A percentile compares a stretch with the other conserved stretches of the same genome.
phyloP scores from a whole-genome alignment of 2,888 invertebrate genomes.

The Acanthococcus lagerstroemiae region DNA sequence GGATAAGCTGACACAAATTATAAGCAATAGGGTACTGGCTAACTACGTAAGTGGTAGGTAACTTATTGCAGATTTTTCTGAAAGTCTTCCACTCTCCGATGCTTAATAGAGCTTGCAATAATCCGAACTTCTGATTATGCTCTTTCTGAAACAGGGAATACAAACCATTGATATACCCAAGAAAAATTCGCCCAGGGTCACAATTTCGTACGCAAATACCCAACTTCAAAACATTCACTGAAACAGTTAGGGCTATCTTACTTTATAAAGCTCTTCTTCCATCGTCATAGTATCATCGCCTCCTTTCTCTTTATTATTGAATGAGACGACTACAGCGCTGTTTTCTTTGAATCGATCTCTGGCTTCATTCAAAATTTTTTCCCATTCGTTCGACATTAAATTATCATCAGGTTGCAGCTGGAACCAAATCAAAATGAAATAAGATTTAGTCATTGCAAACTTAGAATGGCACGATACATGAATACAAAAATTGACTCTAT shows the following conservation, averaged over 20 bases:
- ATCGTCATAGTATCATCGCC: constrained; percentile 44
- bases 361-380: constrained; percentile 69
- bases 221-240: background rate
- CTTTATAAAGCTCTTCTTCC: constrained; percentile 13
- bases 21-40: constrained; percentile 67
- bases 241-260: background rate
- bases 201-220: no score
- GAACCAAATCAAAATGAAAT: constrained; percentile 35
- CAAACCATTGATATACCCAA: no score
- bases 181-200: no score
- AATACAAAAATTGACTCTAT: no score
- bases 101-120: constrained; percentile 76
- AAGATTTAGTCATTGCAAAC: background rate
- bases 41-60: constrained; percentile 71
- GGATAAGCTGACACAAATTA: constrained; percentile 68
- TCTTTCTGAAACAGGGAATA: constrained; percentile 45
- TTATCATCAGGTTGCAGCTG: constrained; percentile 78
- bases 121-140: constrained; percentile 84
- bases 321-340: constrained; percentile 55
- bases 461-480: no score
- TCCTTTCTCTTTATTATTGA: constrained; percentile 57
- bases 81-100: constrained; percentile 89
- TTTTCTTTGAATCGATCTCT: constrained; percentile 81
- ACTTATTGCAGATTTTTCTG: constrained; percentile 61
- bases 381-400: constrained; percentile 67